These are phyloP conservation scores for Hyppa rectilinea DNA, from an alignment of 2,888 invertebrate species.

Conservation along the genomic window DNA sequence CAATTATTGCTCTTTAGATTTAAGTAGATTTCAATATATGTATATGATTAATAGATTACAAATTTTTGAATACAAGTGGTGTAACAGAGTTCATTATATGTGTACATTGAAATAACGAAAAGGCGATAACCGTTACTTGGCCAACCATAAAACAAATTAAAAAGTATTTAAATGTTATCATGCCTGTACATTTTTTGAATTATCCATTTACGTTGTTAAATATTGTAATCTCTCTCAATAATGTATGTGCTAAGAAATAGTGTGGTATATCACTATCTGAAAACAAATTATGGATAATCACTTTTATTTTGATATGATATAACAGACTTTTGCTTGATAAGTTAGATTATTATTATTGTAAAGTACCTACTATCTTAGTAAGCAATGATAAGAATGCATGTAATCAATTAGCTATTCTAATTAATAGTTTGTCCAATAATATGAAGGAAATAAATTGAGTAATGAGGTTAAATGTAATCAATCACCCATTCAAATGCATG, in stretches of 20 bases:
- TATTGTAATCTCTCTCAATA: not conserved
- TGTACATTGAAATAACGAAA: no score
- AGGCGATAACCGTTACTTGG: no score
- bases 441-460: not conserved
- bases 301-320: slow-evolving; percentile 36
- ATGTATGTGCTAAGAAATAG: not conserved
- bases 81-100: no score
- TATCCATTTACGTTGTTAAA: not conserved
- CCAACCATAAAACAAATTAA: no score
- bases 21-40: no score
- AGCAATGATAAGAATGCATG: slow-evolving; percentile 14
- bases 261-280: slow-evolving; percentile 26
- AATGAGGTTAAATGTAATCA: slow-evolving; percentile 2
- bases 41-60: no score
- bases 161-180: no score
- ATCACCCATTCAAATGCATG: not conserved
- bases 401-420: slow-evolving; percentile 10
- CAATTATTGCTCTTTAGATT: no score
- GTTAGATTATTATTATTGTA: slow-evolving; percentile 9
- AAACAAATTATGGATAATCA: slow-evolving; percentile 32
- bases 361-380: not conserved
- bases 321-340: slow-evolving; percentile 34
- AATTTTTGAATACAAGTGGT: no score
- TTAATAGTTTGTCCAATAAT: not conserved
- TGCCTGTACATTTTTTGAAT: not conserved